These are phyloP conservation scores for Nasalis larvatus DNA, from an alignment of 2,113 vertebrate species.

Conservation along the genomic window DNA sequence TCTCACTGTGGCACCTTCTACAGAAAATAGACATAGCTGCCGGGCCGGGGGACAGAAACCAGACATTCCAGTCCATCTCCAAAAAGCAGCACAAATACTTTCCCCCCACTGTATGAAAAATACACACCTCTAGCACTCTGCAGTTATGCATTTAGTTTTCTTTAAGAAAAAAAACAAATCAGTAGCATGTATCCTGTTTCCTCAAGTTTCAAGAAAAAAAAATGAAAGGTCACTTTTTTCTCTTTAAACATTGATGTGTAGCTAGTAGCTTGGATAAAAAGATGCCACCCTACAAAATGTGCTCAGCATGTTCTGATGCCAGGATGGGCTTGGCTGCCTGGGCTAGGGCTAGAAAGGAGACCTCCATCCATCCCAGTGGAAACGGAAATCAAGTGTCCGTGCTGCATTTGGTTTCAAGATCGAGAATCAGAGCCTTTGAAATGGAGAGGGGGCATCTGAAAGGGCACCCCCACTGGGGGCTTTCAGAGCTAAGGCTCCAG, in stretches of 20 bases:
- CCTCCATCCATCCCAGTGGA: not conserved
- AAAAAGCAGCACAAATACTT: slow-evolving; percentile 83
- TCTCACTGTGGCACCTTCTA: slow-evolving; percentile 56
- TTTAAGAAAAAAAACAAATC: slow-evolving; percentile 80
- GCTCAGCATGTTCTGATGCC: slow-evolving; percentile 70
- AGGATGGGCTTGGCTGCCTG: slow-evolving; percentile 54
- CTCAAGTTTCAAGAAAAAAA: slow-evolving; percentile 80
- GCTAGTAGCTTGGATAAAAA: slow-evolving; percentile 80
- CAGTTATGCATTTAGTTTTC: slow-evolving; percentile 79
- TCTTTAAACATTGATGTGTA: slow-evolving; percentile 82
- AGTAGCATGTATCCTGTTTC: slow-evolving; percentile 82
- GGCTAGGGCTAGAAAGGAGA: slow-evolving; percentile 23
- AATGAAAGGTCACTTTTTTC: slow-evolving; percentile 86
- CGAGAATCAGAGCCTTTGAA: no score
- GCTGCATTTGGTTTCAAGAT: no score
- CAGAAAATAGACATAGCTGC: slow-evolving; percentile 74
- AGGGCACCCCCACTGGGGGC: not conserved
- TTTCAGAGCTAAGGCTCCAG: not conserved
- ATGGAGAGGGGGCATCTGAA: no score
- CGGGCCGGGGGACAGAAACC: slow-evolving; percentile 79
- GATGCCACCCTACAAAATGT: slow-evolving; percentile 75
- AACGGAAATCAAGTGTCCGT: not conserved
- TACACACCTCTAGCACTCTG: slow-evolving; percentile 83
- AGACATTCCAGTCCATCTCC: slow-evolving; percentile 75
- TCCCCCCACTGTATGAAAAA: slow-evolving; percentile 83